Evolutionary conservation across 1,140 invertebrate genomes (phyloP).

Genomic region (Telenomus remus): DNA sequence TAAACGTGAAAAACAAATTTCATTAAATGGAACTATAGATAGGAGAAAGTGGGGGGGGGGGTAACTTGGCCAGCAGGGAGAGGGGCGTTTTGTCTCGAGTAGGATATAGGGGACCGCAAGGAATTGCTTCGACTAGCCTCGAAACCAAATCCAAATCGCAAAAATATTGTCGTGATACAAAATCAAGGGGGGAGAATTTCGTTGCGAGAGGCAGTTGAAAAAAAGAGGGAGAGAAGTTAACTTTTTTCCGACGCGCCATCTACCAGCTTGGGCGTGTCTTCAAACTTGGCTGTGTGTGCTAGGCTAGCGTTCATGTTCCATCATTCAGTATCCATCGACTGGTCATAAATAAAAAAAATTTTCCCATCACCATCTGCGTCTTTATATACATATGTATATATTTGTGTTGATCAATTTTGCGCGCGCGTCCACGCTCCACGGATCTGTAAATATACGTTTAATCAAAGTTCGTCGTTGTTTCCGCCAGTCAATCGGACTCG

Average conservation of each 20-base stretch:
- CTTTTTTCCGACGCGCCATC: constrained; percentile 56
- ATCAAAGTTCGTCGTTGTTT: constrained; percentile 43
- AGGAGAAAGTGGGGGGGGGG: background rate
- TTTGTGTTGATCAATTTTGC: constrained; percentile 30
- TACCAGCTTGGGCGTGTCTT: constrained; percentile 62
- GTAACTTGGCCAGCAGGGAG: background rate
- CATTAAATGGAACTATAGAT: constrained; percentile 33
- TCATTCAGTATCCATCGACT: constrained; percentile 51
- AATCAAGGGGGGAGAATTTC: background rate
- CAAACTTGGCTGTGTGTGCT: constrained; percentile 74
- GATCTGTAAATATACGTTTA: constrained; percentile 40
- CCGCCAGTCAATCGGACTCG: constrained; percentile 26
- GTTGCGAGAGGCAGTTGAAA: background rate
- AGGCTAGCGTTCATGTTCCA: constrained; percentile 70
- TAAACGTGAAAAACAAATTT: constrained; percentile 41
- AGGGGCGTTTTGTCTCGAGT: constrained; percentile 40
- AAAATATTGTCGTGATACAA: constrained; percentile 47
- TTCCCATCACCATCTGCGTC: constrained; percentile 46
- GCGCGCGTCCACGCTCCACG: constrained; percentile 2
- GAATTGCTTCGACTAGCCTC: constrained; percentile 70
- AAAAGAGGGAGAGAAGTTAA: constrained; percentile 1
- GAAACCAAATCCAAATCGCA: constrained; percentile 58
- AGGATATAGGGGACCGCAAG: constrained; percentile 65
- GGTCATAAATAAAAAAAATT: constrained; percentile 33
- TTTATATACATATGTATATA: constrained; percentile 52